Evolutionary conservation across 92 coral and sea anemone genomes (phyloP).

Genomic region (Parazoanthus swiftii): DNA sequence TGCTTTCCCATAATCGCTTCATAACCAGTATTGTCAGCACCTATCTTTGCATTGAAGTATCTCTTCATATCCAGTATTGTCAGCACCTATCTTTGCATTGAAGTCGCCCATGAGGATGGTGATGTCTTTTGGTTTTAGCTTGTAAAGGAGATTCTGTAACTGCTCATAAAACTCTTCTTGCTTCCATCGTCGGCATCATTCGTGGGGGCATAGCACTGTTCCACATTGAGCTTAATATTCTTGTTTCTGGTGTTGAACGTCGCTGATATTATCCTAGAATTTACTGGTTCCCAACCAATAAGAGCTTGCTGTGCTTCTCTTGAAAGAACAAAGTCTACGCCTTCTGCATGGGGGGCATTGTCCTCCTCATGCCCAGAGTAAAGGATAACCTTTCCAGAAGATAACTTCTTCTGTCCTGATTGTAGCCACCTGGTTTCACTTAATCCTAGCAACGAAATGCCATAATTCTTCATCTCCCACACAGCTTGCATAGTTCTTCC

Average conservation of each 20-base stretch:
- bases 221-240: not conserved
- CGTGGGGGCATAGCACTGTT: not conserved
- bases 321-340: too few relatives aligned
- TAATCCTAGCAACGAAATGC: not conserved
- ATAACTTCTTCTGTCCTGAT: constrained; percentile 5
- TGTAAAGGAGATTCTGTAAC: not conserved
- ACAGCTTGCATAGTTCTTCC: too few relatives aligned
- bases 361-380: not conserved
- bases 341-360: too few relatives aligned
- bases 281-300: not conserved
- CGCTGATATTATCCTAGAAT: too few relatives aligned
- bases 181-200: not conserved
- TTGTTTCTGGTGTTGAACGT: constrained; percentile 24
- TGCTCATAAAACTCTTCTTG: too few relatives aligned
- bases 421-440: constrained; percentile 22
- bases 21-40: too few relatives aligned
- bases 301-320: not conserved
- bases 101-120: too few relatives aligned
- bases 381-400: not conserved
- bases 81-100: too few relatives aligned
- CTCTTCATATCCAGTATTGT: too few relatives aligned
- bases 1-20: too few relatives aligned
- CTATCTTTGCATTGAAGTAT: too few relatives aligned
- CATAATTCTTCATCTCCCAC: not conserved
- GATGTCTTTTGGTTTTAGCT: not conserved